Base-by-base conservation (phyloP, 30 jellyfish, hydroid and myxozoan species). In the Hydra vulgaris region DNA sequence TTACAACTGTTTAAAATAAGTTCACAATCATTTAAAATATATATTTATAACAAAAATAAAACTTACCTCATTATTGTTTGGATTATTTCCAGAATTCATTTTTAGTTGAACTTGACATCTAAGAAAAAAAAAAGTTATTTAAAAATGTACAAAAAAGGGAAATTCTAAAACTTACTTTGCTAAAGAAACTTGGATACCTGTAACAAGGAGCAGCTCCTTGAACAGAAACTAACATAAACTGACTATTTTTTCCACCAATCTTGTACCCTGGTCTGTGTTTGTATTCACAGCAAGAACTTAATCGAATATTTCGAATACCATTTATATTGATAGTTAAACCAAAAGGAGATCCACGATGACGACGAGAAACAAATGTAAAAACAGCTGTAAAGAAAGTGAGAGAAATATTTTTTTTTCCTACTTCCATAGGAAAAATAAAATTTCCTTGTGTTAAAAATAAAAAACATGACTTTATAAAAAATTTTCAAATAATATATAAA, bases 181-280 rank as follows among this genome's bases (percentile, higher is more conserved):
- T 15, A 56, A 56, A 56, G n/a, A n/a, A n/a, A n/a, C n/a, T n/a
- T n/a, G n/a, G 26, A 23, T 1, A 89, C 97, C 82, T 80, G 74
- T 92, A 92, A 72, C 98, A 92, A 0, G 98, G 98, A 1, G 98
- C 98, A 7, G 98, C 98, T 19, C 98, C 98, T 16, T 71, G 85
- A 70, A 86, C 94, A 7, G 95, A 89, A 67, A 83, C 84, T 67
- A 85, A 81, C 17, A 81, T 72, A 74, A 92, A 92, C 73, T 85
- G 92, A 1, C 96, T 95, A 72, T 86, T 92, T 81, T 87, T 92
- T 19, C 98, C 98, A 73, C 98, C 98, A 24, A 92, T 84, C 68
- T 75, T 87, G 56, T 88, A 21, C 0, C 98, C 98, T 26, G 98
- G 98, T 61, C 84, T 92, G 78, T 92, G 96, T 76, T 86, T 86